Conservation (phyloP, 2,113 vertebrate species). For the Sigmodon hispidus region DNA sequence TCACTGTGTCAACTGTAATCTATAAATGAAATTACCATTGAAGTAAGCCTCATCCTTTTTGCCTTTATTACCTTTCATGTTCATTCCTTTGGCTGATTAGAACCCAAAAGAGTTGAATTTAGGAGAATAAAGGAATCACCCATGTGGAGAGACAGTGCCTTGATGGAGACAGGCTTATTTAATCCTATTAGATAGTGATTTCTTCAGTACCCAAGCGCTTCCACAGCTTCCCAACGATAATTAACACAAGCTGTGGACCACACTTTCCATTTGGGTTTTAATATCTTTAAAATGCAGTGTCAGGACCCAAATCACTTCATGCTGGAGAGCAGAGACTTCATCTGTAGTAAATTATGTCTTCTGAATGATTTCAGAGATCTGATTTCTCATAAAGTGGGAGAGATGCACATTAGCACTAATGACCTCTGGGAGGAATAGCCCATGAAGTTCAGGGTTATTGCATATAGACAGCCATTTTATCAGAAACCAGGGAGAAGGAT, state of each 20-base stretch:
- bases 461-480: neutral
- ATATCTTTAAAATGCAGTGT: conserved; percentile 65
- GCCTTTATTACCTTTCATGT: neutral
- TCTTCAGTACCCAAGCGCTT: conserved; percentile 66
- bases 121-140: conserved; percentile 66
- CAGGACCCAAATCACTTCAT: conserved; percentile 62
- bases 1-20: neutral
- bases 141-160: conserved; percentile 30
- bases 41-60: neutral
- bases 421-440: conserved; percentile 50
- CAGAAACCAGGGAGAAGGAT: neutral
- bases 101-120: conserved; percentile 37
- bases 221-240: conserved; percentile 62
- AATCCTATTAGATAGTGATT: conserved; percentile 72
- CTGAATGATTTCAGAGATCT: conserved; percentile 64
- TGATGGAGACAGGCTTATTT: conserved; percentile 59
- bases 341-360: conserved; percentile 66
- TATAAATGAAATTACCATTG: neutral
- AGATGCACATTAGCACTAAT: conserved; percentile 4
- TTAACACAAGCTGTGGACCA: conserved; percentile 72
- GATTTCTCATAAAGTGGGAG: conserved; percentile 65
- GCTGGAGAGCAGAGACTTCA: conserved; percentile 55
- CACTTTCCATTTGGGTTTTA: conserved; percentile 65
- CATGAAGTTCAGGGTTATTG: neutral
- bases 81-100: conserved; percentile 43